Evolutionary conservation across 2,113 vertebrate species (phyloP).

Genomic region (Periophthalmus modestus): DNA sequence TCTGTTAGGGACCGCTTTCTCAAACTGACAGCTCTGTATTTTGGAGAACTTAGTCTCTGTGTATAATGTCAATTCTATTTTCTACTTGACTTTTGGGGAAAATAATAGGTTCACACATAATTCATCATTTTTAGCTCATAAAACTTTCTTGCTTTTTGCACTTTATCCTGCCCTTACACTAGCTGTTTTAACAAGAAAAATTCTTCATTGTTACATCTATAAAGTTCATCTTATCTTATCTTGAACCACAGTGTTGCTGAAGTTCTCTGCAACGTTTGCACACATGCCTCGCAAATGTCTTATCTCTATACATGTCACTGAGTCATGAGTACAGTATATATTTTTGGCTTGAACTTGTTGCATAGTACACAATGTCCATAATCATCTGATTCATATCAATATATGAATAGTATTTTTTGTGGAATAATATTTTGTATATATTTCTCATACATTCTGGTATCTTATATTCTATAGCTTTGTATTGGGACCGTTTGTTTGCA

Average conservation of each 20-base stretch:
- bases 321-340: background rate
- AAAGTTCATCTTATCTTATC: conserved; percentile 2
- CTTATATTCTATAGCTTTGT: background rate
- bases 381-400: background rate
- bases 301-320: background rate
- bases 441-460: background rate
- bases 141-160: background rate
- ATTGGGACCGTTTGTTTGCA: background rate
- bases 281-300: background rate
- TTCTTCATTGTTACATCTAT: background rate
- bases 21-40: background rate
- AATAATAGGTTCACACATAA: too few species aligned
- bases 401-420: background rate
- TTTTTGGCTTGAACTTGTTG: background rate
- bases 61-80: background rate
- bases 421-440: background rate
- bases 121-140: background rate
- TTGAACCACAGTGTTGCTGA: background rate
- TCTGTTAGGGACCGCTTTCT: background rate
- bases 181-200: background rate
- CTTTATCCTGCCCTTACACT: background rate
- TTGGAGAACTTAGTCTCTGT: background rate
- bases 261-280: background rate
- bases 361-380: background rate
- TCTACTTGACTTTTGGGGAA: background rate